Evolutionary conservation across 2,113 vertebrate genomes (phyloP), one percentile per base, ranked within the genome.

Genomic region (Crypturellus undulatus): DNA sequence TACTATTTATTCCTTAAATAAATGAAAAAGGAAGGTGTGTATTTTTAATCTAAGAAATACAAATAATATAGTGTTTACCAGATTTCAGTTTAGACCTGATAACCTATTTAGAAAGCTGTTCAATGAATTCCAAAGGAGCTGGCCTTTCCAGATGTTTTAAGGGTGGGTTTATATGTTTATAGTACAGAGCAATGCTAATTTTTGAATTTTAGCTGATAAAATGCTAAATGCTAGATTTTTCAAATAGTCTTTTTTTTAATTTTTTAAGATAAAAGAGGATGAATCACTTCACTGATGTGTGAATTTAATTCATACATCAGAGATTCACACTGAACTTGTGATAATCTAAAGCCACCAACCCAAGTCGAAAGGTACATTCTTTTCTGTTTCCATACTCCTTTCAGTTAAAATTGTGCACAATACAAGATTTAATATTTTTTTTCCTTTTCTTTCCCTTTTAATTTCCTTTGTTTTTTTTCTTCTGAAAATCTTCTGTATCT

Each of bases 161-260:
- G 4, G 5, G 9, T 25, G 6, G 6, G 32, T 79, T 87, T 84
- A 24, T 42, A 62, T 8, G 14, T 36, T 80, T n/a, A 84, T 18
- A 69, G 5, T 21, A 72, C 59, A 76, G 3, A 2, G 3, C 1
- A 3, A 3, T 58, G 12, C 2, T 67, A 43, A 36, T 34, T 6
- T 56, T 83, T 68, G 13, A 20, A 30, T 72, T 89, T 72, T 32
- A 58, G 9, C 19, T 5, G 13, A 2, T 25, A 77, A 83, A 94
- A 69, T 2, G 2, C 60, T 6, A 64, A 40, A 60, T 20, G 6
- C 5, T n/a, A 70, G 24, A 71, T 58, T 79, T 67, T 85, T 82
- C 38, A 52, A 8, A 4, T 42, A 42, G 40, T 42, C 40, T 42
- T 42, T 42, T 42, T 67, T 81, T 63, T 73, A 32, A 3, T 38